Base-by-base conservation (phyloP, 2,113 vertebrate species). In the Lanius collurio region DNA sequence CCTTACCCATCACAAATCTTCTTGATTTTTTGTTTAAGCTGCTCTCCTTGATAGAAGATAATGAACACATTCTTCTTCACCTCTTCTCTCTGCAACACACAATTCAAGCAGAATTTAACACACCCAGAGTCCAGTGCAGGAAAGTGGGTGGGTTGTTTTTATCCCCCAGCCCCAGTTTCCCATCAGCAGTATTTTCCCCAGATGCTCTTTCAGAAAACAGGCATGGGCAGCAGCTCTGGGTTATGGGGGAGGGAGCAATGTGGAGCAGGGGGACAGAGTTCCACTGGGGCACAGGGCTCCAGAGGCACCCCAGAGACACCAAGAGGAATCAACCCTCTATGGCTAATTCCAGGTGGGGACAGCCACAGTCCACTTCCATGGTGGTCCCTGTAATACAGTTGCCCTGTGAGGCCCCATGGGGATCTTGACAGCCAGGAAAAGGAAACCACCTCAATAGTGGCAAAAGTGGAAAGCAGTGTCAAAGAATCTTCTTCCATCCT, bases 1-100 rank as follows among this genome's bases (percentile, higher is more conserved):
- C 26, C 97, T 98, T 96, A 98, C 98, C 98, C 98, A 0, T 98
- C 98, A 81, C 98, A 98, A 83, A 98, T 98, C 95, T 98, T 98
- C 97, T 95, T 98, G 92, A 98, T 97, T 94, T 98, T 98, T 90
- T 98, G 97, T 83, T 97, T 98, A 57, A 98, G 98, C 74, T 98
- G 98, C 33, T 98, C 98, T 80, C 98, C 98, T 97, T 98, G 98
- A 70, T 98, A 98, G 97, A 98, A 98, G 92, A 98, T 98, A 94
- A 98, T 98, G 95, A 98, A 98, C 52, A 98, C 97, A 1, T 98
- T 98, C 97, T 98, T 98, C 88, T 98, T 98, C 73, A 98, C 93
- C 69, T 98, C 97, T 97, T 98, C 98, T 96, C 97, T 98, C 98
- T 98, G 95, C 64, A 96, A 98, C 20, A 33, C 68, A 96, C 23